phyloP scores from a whole-genome alignment of 2,888 invertebrate genomes.

The Agrenia bidenticulata region DNA sequence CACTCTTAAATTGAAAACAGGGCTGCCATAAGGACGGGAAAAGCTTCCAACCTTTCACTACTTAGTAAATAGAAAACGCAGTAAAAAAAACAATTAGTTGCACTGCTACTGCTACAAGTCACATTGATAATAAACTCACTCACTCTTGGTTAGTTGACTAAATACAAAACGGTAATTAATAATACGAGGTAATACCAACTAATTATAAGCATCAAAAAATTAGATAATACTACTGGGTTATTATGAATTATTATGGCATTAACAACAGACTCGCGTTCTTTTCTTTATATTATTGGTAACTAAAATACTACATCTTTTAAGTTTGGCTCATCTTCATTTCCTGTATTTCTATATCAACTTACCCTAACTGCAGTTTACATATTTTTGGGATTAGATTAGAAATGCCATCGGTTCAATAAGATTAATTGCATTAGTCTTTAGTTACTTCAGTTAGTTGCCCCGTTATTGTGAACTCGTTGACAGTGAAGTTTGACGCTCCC shows the following conservation, averaged over 20 bases:
- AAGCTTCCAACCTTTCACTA: no score
- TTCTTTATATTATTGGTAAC: neutral
- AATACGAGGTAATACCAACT: no score
- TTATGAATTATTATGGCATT: no score
- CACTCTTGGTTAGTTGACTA: no score
- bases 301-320: neutral
- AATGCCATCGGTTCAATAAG: neutral
- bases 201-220: neutral
- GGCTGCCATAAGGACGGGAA: no score
- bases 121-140: no score
- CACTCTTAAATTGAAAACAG: no score
- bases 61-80: no score
- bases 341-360: neutral
- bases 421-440: neutral
- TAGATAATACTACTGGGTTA: conserved; percentile 5
- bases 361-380: neutral
- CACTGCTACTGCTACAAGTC: no score
- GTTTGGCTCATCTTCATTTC: neutral
- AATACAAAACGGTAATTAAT: no score
- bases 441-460: conserved; percentile 1
- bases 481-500: conserved; percentile 39
- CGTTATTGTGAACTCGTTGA: conserved; percentile 33
- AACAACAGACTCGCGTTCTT: neutral
- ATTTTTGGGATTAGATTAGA: neutral
- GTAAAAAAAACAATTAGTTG: no score